These are phyloP conservation scores for Gila robusta DNA, from an alignment of 2,797 vertebrate species.

Conservation along the genomic window DNA sequence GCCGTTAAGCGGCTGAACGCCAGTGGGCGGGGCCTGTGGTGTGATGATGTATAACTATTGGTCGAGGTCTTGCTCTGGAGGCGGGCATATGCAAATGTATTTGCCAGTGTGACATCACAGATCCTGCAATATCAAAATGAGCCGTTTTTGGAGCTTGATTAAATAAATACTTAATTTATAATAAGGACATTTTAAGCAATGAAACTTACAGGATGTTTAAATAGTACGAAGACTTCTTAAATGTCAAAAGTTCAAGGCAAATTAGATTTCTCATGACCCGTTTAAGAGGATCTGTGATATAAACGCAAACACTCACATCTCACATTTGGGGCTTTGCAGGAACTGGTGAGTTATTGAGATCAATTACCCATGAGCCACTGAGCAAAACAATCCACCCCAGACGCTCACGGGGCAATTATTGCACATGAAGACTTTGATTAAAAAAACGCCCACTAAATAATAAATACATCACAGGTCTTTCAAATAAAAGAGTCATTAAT, in stretches of 20 bases:
- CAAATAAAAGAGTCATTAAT: background rate
- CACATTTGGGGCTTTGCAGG: conserved; percentile 1
- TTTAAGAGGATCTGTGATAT: background rate
- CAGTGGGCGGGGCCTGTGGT: background rate
- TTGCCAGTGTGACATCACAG: background rate
- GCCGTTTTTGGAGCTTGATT: background rate
- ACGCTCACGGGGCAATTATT: background rate
- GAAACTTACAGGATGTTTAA: background rate
- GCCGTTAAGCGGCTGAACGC: too few species aligned
- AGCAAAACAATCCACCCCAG: background rate
- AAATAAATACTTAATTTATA: too few species aligned
- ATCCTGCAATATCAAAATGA: background rate
- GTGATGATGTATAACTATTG: background rate
- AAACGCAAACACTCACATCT: background rate
- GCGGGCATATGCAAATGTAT: background rate
- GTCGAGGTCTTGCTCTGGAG: background rate
- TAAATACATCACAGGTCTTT: background rate
- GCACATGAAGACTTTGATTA: conserved; percentile 18
- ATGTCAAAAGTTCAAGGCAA: background rate
- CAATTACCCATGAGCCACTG: conserved; percentile 32
- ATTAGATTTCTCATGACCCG: background rate
- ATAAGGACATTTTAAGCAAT: too few species aligned
- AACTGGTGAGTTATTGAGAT: conserved; percentile 3
- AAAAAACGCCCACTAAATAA: conserved; percentile 8
- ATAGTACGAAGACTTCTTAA: background rate